A percentile compares a stretch with the other conserved stretches of the same genome.
These are phyloP conservation scores for Tridacna gigas DNA, from an alignment of 2,888 invertebrate genomes.

Conservation along the genomic window DNA sequence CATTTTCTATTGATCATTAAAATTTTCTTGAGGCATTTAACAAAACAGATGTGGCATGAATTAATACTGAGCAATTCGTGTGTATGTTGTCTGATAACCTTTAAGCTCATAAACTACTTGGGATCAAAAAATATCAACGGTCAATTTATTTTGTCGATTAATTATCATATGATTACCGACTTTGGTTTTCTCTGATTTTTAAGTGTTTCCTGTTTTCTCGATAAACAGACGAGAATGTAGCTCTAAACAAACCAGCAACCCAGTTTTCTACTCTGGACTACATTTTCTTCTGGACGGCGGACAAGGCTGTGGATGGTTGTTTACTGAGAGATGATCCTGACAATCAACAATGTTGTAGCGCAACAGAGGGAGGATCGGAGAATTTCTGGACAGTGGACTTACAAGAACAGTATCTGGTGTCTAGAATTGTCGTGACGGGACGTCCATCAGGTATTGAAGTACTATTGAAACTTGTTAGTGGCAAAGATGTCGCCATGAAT, in stretches of 20 bases:
- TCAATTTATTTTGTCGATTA: too few relatives aligned
- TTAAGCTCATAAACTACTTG: too few relatives aligned
- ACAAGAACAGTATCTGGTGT: slow-evolving; percentile 10
- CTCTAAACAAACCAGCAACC: slow-evolving; percentile 17
- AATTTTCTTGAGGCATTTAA: too few relatives aligned
- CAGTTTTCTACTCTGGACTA: slow-evolving; percentile 19
- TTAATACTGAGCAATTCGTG: too few relatives aligned
- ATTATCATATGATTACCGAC: background rate
- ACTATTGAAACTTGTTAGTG: too few relatives aligned
- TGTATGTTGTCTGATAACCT: too few relatives aligned
- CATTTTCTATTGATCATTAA: too few relatives aligned
- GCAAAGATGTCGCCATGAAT: too few relatives aligned
- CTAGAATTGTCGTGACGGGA: background rate
- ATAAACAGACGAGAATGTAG: slow-evolving; percentile 21
- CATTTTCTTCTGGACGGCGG: slow-evolving; percentile 34
- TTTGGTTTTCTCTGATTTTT: background rate
- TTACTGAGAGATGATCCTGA: slow-evolving; percentile 25
- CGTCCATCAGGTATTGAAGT: background rate
- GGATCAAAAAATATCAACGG: too few relatives aligned
- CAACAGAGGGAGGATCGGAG: slow-evolving; percentile 16
- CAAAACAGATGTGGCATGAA: too few relatives aligned
- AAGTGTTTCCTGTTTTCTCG: background rate
- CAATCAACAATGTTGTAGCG: slow-evolving; percentile 33
- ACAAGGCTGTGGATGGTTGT: slow-evolving; percentile 39
- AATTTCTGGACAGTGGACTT: slow-evolving; percentile 22